These are phyloP conservation scores for Lycophotia porphyrea DNA, from an alignment of 2,888 invertebrate genomes.

Conservation along the genomic window DNA sequence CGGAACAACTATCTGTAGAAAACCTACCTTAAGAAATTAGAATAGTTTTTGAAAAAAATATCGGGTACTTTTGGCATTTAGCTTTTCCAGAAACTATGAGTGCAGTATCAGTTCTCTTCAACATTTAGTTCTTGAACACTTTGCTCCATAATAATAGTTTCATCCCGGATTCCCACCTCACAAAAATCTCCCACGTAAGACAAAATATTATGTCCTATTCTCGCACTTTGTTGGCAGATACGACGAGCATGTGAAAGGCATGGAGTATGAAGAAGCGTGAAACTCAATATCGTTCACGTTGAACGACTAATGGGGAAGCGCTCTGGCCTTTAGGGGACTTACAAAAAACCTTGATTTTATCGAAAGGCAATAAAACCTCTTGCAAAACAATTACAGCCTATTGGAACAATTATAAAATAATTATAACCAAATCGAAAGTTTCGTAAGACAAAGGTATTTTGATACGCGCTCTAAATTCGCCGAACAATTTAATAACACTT, in stretches of 20 bases:
- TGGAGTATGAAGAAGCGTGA: not conserved
- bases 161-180: no score
- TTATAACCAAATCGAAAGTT: conserved; percentile 59
- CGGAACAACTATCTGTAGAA: no score
- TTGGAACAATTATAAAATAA: conserved; percentile 60
- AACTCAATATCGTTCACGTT: not conserved
- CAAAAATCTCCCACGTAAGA: not conserved
- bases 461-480: conserved; percentile 58
- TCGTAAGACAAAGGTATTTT: conserved; percentile 57
- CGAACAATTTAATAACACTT: conserved; percentile 45
- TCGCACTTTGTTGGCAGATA: not conserved
- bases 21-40: no score
- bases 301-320: not conserved
- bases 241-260: not conserved
- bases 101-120: not conserved
- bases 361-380: conserved; percentile 25
- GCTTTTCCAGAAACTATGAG: no score
- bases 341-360: conserved; percentile 20
- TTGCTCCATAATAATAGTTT: not conserved
- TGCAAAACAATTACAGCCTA: conserved; percentile 30
- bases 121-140: not conserved
- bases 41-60: not conserved
- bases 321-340: not conserved
- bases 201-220: not conserved
- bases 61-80: no score